Base-by-base conservation (phyloP, 2,113 vertebrate species). In the Chinchilla lanigera region DNA sequence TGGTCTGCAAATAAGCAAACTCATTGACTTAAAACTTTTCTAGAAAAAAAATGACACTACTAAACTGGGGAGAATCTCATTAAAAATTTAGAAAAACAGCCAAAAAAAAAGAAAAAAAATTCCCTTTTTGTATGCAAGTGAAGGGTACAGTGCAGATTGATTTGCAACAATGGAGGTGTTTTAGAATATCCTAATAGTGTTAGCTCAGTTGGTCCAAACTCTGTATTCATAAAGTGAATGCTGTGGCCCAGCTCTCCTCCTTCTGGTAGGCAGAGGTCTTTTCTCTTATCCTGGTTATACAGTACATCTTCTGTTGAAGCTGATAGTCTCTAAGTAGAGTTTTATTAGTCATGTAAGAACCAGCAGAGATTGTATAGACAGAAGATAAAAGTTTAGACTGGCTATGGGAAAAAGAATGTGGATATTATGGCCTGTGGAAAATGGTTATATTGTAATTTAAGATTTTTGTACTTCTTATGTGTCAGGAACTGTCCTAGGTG, bases 21-120 rank as follows among this genome's bases (percentile, higher is more conserved):
- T 81, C 78, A 63, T 24, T 94, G 60, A 30, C 83, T 93, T 83
- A 91, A 93, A 97, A 89, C n/a, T 78, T 58, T 85, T 86, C 61
- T 89, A 69, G 67, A n/a, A 69, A 35, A 61, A 63, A 69, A 69
- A 69, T 61, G 26, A 61, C 26, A 28, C 26, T 61, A 9, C 26
- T 61, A 17, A 69, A 69, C 35, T 69, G n/a, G 67, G 35, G 65
- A 33, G 67, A 69, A 69, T 69, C 63, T 67, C 16, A 38, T 69
- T 69, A 69, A 69, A 69, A 69, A 69, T 38, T 69, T 69, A 69
- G 17, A 69, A 69, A 67, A 67, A 20, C 7, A n/a, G 67, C 2
- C 35, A 69, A 69, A 69, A 67, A 65, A 14, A 16, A 33, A 35
- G 35, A 35, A 5, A 33, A 16, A 11, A 67, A 90, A 89, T 20